Base-by-base conservation (phyloP, 37 sponge, comb jelly and placozoan species). In the Corticium candelabrum region DNA sequence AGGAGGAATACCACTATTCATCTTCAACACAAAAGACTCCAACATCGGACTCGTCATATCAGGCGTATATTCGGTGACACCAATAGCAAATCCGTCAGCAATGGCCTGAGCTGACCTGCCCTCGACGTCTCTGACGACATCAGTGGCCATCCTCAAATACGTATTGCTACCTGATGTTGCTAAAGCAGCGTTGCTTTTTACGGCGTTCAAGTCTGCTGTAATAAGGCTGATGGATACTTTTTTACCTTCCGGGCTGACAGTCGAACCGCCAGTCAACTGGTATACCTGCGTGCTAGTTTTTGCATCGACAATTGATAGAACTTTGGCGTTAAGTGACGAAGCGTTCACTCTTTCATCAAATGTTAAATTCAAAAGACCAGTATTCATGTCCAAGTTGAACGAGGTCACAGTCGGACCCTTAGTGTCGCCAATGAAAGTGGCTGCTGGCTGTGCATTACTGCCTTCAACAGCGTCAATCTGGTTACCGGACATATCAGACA, bases 261-360 rank as follows among this genome's bases (percentile, higher is more conserved):
- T 87, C 2, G 62, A 79, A 3, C 95, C 95, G 36, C 83, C 85
- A 68, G 74, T 88, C 27, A 94, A 80, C 35, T 4, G 7, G 21
- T 29, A 70, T 75, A 21, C 31, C 34, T 2, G 31, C 3, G 34
- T 36, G 32, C 35, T 36, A 32, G 82, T 78, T 69, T 78, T 90
- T 67, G 86, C 88, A 15, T 88, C 38, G 21, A 87, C 77, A 41
- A 94, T 77, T 21, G 85, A 85, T n/a, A n/a, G n/a, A n/a, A n/a
- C n/a, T 76, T 68, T 70, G 31, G 4, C 33, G 7, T 70, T 32
- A 34, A 29, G 7, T 32, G 31, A 15, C 11, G 15, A 27, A 21
- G 11, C 62, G 62, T 93, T 81, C 40, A 93, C 35, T 1, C 91
- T 86, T 67, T 94, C 95, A 40, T 84, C 82, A 35, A 94, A 94